These are phyloP conservation scores for Xanthorhoe designata DNA, from an alignment of 2,888 invertebrate species.

Conservation along the genomic window DNA sequence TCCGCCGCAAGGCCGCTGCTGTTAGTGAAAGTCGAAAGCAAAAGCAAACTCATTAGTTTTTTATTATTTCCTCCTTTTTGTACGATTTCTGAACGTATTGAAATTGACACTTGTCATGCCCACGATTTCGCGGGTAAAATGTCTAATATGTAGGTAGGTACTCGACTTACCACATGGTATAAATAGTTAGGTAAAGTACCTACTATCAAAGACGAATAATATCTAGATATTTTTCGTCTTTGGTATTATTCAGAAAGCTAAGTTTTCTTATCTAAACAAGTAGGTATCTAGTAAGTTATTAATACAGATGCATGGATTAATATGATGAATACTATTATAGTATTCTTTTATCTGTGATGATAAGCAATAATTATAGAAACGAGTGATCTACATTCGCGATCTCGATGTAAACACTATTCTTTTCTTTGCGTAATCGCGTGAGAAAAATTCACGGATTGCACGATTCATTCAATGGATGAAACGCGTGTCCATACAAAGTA, in stretches of 20 bases:
- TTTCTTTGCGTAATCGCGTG: slow-evolving; percentile 56
- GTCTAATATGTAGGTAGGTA: not conserved
- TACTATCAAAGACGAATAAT: no score
- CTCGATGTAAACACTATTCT: slow-evolving; percentile 37
- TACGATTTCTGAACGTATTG: slow-evolving; percentile 45
- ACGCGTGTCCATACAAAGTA: slow-evolving; percentile 14
- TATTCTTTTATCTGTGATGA: no score
- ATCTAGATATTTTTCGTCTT: no score
- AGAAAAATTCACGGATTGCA: slow-evolving; percentile 52
- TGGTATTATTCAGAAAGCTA: not conserved
- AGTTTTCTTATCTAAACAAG: not conserved
- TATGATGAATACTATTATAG: no score
- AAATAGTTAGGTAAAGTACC: no score
- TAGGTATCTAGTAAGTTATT: slow-evolving; percentile 5
- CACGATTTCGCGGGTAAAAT: slow-evolving; percentile 7
- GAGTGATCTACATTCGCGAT: slow-evolving; percentile 39
- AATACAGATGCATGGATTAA: slow-evolving; percentile 6
- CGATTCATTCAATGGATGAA: slow-evolving; percentile 35
- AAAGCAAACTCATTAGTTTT: slow-evolving; percentile 63
- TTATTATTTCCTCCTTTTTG: slow-evolving; percentile 54
- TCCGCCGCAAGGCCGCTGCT: slow-evolving; percentile 67
- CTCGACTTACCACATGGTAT: not conserved
- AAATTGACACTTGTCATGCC: slow-evolving; percentile 11
- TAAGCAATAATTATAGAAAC: slow-evolving; percentile 31
- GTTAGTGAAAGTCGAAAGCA: slow-evolving; percentile 77